Percentiles rank a stretch among this genome's conserved stretches.
Conservation (phyloP, 92 coral and sea anemone species). For the Porites evermanni region DNA sequence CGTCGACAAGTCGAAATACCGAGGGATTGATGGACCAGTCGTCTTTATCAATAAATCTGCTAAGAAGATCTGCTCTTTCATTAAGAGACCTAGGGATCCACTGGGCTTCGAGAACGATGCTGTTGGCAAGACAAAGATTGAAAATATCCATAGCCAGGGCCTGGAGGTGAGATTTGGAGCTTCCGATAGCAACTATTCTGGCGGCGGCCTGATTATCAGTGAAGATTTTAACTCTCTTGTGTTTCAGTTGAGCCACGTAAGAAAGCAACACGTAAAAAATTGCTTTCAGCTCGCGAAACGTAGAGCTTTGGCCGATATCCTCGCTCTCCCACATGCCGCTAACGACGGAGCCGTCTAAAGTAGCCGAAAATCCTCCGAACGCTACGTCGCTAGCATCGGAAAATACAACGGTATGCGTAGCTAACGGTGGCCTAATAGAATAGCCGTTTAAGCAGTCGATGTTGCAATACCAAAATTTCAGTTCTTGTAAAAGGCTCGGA, state of each 20-base stretch:
- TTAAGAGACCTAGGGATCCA: conserved; percentile 71
- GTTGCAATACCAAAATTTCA: conserved; percentile 59
- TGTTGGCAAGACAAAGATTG: conserved; percentile 42
- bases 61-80: conserved; percentile 62
- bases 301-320: conserved; percentile 55
- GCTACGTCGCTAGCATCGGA: conserved; percentile 69
- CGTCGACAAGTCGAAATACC: conserved; percentile 52
- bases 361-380: conserved; percentile 61
- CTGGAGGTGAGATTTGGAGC: no score
- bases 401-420: conserved; percentile 29
- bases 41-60: conserved; percentile 66
- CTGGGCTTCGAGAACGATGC: conserved; percentile 54
- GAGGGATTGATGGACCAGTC: conserved; percentile 69
- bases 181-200: no score
- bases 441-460: conserved; percentile 61
- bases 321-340: conserved; percentile 52
- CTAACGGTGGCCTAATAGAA: conserved; percentile 22
- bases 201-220: no score
- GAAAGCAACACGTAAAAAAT: no score
- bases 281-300: conserved; percentile 71
- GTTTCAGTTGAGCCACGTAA: no score
- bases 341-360: conserved; percentile 33
- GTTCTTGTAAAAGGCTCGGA: conserved; percentile 43
- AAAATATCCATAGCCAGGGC: conserved; percentile 33
- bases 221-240: no score